phyloP scores from a whole-genome alignment of 2,797 vertebrate genomes.

The Erpetoichthys calabaricus region DNA sequence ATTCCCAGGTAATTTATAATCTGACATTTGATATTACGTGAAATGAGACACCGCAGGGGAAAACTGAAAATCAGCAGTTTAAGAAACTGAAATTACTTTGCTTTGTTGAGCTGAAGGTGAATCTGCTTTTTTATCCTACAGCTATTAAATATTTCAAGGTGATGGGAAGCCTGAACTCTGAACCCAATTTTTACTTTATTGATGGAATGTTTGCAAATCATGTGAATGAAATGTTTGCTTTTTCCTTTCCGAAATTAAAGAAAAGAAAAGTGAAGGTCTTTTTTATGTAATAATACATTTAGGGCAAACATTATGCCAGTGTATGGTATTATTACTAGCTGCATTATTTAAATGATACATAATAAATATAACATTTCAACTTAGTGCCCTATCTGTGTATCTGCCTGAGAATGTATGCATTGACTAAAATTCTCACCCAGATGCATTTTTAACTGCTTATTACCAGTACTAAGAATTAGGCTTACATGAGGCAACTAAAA shows the following conservation, averaged over 20 bases:
- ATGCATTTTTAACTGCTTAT: too few relatives aligned
- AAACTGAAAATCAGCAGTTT: slow-evolving; percentile 7
- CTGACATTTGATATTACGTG: slow-evolving; percentile 9
- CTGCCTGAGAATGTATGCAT: too few relatives aligned
- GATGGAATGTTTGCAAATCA: slow-evolving; percentile 2
- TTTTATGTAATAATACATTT: background rate
- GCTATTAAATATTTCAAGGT: slow-evolving; percentile 1
- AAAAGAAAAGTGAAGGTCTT: background rate
- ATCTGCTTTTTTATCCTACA: background rate
- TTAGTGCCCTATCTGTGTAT: too few relatives aligned
- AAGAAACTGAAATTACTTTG: slow-evolving; percentile 3
- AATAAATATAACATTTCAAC: too few relatives aligned
- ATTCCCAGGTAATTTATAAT: background rate
- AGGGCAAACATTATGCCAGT: too few relatives aligned
- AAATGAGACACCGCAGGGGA: slow-evolving; percentile 4
- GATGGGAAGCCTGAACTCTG: background rate
- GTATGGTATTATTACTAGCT: too few relatives aligned
- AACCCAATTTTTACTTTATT: background rate
- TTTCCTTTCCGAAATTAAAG: background rate
- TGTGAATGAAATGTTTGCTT: slow-evolving; percentile 2
- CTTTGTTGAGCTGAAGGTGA: slow-evolving; percentile 2
- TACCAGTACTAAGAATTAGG: too few relatives aligned
- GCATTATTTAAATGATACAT: too few relatives aligned
- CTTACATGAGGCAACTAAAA: too few relatives aligned
- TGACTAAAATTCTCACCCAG: too few relatives aligned